Evolutionary conservation across 2,888 invertebrate species (phyloP).

Genomic region (Andrena flavipes): DNA sequence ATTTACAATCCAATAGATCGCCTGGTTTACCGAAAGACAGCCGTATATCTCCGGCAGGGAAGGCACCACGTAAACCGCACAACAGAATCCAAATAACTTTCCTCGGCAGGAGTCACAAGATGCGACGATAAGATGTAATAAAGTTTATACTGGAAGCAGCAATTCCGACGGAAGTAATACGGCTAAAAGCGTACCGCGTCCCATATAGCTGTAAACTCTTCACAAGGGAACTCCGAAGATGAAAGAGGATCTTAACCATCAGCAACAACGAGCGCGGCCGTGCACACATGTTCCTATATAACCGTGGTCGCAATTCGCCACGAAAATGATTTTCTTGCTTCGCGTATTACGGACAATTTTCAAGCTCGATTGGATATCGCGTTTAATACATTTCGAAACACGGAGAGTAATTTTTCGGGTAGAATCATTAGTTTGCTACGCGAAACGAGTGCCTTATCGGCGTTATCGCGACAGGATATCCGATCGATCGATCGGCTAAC

Average conservation of each 20-base stretch:
- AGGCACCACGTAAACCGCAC: slow-evolving; percentile 22
- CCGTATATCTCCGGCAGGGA: background rate
- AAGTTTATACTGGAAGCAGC: slow-evolving; percentile 51
- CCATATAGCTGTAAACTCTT: slow-evolving; percentile 54
- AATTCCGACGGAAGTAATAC: slow-evolving; percentile 59
- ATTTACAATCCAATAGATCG: background rate
- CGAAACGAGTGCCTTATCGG: slow-evolving; percentile 9
- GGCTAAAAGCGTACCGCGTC: slow-evolving; percentile 48
- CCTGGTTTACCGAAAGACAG: background rate
- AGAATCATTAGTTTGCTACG: background rate
- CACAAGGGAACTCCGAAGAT: slow-evolving; percentile 51
- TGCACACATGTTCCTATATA: slow-evolving; percentile 20
- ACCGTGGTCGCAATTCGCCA: slow-evolving; percentile 38
- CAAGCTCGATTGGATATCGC: slow-evolving; percentile 10
- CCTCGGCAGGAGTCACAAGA: slow-evolving; percentile 23
- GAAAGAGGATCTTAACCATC: slow-evolving; percentile 58
- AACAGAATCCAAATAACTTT: slow-evolving; percentile 51
- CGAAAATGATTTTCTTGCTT: slow-evolving; percentile 17
- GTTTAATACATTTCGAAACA: background rate
- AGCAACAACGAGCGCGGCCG: slow-evolving; percentile 34
- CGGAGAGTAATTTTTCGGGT: background rate
- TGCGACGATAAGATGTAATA: slow-evolving; percentile 52
- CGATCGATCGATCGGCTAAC: slow-evolving; percentile 7
- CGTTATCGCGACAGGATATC: slow-evolving; percentile 5
- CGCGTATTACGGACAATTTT: background rate